phyloP scores from a whole-genome alignment of 2,888 invertebrate genomes.

The Drosophila kambysellisi region DNA sequence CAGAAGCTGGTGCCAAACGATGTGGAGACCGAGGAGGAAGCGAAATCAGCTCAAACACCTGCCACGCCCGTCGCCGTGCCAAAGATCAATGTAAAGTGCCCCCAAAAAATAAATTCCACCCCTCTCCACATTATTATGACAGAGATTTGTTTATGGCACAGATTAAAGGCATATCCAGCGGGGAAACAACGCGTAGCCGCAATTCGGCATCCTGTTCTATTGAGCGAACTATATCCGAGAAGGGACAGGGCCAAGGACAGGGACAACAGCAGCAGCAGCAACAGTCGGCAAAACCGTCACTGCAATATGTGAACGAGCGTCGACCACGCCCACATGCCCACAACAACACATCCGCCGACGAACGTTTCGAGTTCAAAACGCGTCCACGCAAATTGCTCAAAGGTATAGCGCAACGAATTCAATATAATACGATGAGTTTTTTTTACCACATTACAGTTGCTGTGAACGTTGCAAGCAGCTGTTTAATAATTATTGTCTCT shows the following conservation, averaged over 20 bases:
- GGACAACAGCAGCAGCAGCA: conserved; percentile 40
- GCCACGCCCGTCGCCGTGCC: conserved; percentile 83
- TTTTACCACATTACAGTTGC: conserved; percentile 48
- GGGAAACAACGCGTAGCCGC: conserved; percentile 85
- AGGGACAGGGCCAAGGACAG: conserved; percentile 44
- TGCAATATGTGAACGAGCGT: conserved; percentile 84
- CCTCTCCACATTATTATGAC: background rate
- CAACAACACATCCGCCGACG: conserved; percentile 67
- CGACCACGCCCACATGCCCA: conserved; percentile 80
- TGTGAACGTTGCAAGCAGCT: conserved; percentile 52
- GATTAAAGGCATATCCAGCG: conserved; percentile 85
- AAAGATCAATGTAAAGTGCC: conserved; percentile 58
- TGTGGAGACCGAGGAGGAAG: conserved; percentile 84
- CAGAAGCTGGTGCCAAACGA: conserved; percentile 85
- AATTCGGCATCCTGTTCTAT: conserved; percentile 85
- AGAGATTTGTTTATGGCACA: conserved; percentile 39
- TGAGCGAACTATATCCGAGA: conserved; percentile 84
- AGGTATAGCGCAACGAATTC: conserved; percentile 70
- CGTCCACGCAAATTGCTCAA: conserved; percentile 84
- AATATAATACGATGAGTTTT: conserved; percentile 8
- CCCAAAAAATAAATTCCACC: conserved; percentile 3
- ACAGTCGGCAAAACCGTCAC: conserved; percentile 82
- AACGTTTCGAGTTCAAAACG: conserved; percentile 84
- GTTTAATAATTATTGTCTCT: background rate
- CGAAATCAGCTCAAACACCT: conserved; percentile 84